These are phyloP conservation scores for Aricia agestis DNA, from an alignment of 1,140 invertebrate species.

Conservation along the genomic window DNA sequence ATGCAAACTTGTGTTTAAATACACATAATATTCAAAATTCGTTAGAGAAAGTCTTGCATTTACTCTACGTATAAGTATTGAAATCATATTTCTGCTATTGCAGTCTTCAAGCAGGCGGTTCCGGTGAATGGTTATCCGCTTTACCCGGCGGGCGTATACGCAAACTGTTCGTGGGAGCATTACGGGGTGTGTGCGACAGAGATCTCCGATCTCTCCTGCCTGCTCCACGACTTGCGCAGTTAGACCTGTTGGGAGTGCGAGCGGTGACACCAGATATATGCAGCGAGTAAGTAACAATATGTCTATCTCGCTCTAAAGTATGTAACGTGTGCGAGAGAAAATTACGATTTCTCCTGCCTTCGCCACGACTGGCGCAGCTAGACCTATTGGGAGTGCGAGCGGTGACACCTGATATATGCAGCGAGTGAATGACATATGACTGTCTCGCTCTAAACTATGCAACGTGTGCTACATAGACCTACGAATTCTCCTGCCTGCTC, in stretches of 20 bases:
- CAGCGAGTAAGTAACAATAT: slow-evolving; percentile 72
- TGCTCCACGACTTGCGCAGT: slow-evolving; percentile 82
- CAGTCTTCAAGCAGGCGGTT: slow-evolving; percentile 74
- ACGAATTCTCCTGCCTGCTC: slow-evolving; percentile 80
- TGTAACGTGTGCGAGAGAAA: slow-evolving; percentile 84
- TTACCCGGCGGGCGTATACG: slow-evolving; percentile 81
- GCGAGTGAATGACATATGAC: background rate
- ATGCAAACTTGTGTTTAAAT: no score
- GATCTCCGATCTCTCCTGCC: slow-evolving; percentile 84
- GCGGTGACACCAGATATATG: slow-evolving; percentile 85
- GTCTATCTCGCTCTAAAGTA: background rate
- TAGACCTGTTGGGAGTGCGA: slow-evolving; percentile 88
- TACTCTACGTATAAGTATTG: no score
- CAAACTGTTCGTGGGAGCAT: slow-evolving; percentile 86
- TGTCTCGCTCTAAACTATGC: no score
- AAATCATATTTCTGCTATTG: no score
- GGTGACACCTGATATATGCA: background rate
- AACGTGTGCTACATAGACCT: no score
- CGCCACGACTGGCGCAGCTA: slow-evolving; percentile 83
- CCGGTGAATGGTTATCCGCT: slow-evolving; percentile 75
- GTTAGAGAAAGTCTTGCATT: no score
- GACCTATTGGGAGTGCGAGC: background rate
- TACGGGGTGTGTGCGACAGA: slow-evolving; percentile 86
- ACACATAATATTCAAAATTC: no score
- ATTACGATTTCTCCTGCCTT: slow-evolving; percentile 82